Base-by-base conservation (phyloP, 2,888 invertebrate species). In the Heliconius aoede region DNA sequence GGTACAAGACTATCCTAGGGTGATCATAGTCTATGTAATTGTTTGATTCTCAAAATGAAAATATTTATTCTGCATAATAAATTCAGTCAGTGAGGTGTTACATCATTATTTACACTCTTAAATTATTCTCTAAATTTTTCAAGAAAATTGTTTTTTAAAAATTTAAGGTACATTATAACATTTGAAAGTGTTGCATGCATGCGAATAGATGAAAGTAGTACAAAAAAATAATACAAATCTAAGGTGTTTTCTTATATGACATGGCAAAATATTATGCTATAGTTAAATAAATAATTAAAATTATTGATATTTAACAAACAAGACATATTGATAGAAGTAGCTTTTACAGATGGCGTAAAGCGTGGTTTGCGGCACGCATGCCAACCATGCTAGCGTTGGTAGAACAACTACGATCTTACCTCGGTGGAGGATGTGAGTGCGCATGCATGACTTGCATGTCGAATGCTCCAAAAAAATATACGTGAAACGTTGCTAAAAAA, bases 301-400 rank as follows among this genome's bases (percentile, higher is more conserved):
- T 55, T 13, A 55, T 69, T 8, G n/a, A 24, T 26, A 5, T 13
- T 32, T 26, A 30, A 40, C 24, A 71, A 58, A 40, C 21, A 5
- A 46, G n/a, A 36, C 26, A 36, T 64, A 65, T 87, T 89, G 84
- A 87, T 86, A 86, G 86, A 85, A 85, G 85, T 88, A 87, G 90
- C 90, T 88, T 89, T 93, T 92, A 89, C 93, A 93, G 94, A 92
- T 93, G 94, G 91, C 89, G 93, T 94, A 90, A 92, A 88, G 90
- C 89, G 90, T 91, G 89, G 89, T 88, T 87, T 86, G 87, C 86
- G 87, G 89, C 90, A 88, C 90, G 87, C 90, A 87, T 85, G 90
- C 91, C 92, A 91, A 88, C 90, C 90, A 94, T 94, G 94, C 91
- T 94, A 93, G 94, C 94, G 90, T 91, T 94, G 93, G 94, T 94